Conservation (phyloP, 1,140 invertebrate genomes). For the Drosophila nannoptera region DNA sequence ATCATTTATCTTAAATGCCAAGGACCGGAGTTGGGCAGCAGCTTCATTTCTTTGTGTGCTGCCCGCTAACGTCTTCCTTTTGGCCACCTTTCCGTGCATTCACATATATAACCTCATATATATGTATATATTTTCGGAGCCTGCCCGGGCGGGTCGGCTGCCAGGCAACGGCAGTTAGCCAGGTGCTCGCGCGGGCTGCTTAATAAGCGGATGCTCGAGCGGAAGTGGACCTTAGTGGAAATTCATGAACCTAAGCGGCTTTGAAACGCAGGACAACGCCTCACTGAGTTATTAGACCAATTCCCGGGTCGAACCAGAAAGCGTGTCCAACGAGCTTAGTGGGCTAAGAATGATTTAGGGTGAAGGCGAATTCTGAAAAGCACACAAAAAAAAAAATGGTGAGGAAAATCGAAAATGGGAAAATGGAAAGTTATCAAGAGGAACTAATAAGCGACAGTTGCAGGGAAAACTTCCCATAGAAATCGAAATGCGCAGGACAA, state of each 20-base stretch:
- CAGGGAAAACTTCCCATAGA: neutral
- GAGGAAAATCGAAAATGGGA: constrained; percentile 11
- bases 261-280: constrained; percentile 59
- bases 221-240: constrained; percentile 32
- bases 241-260: constrained; percentile 62
- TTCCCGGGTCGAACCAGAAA: neutral
- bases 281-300: constrained; percentile 28
- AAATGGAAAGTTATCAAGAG: constrained; percentile 9
- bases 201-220: constrained; percentile 56
- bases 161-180: constrained; percentile 44
- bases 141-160: constrained; percentile 16
- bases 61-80: constrained; percentile 55
- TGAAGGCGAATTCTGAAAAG: neutral
- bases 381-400: neutral
- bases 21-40: constrained; percentile 26
- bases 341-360: constrained; percentile 42
- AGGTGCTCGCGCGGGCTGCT: constrained; percentile 48
- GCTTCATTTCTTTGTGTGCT: constrained; percentile 51
- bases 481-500: neutral
- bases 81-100: constrained; percentile 11
- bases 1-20: constrained; percentile 78
- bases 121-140: neutral
- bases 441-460: constrained; percentile 1
- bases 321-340: constrained; percentile 43
- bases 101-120: neutral